phyloP scores from a whole-genome alignment of 2,113 vertebrate species.

The Pongo abelii region DNA sequence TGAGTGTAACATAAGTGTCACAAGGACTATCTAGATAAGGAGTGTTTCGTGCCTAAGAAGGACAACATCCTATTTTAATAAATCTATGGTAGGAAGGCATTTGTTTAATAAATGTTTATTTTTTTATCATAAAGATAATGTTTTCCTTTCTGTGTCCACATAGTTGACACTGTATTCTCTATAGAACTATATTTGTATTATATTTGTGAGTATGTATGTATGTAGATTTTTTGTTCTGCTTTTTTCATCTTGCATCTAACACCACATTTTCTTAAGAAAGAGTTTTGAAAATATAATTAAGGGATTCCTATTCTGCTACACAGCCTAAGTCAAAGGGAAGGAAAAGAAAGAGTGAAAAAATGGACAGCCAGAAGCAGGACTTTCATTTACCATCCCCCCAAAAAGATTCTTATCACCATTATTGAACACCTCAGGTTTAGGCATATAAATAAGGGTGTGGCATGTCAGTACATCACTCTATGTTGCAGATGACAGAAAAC shows the following conservation, averaged over 20 bases:
- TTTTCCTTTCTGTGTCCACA: neutral
- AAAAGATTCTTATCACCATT: neutral
- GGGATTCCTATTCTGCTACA: neutral
- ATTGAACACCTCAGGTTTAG: neutral
- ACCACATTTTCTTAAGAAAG: slow-evolving; percentile 1
- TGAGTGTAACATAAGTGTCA: neutral
- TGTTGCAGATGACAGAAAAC: neutral
- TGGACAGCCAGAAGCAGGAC: neutral
- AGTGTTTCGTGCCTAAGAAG: neutral
- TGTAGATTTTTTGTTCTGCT: neutral
- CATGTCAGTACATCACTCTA: neutral
- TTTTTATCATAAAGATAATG: slow-evolving; percentile 16
- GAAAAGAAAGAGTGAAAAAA: neutral
- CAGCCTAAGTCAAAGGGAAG: neutral
- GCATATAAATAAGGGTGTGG: neutral
- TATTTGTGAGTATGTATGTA: neutral
- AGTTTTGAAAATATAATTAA: neutral
- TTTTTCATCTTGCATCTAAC: neutral
- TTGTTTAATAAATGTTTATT: neutral
- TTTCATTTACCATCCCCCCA: neutral
- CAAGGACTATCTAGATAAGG: slow-evolving; percentile 30
- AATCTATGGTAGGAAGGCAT: neutral
- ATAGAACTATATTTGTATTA: neutral
- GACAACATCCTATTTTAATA: slow-evolving; percentile 4
- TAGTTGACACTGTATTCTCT: neutral